These are phyloP conservation scores for Allygus modestus DNA, from an alignment of 2,888 invertebrate genomes.

Conservation along the genomic window DNA sequence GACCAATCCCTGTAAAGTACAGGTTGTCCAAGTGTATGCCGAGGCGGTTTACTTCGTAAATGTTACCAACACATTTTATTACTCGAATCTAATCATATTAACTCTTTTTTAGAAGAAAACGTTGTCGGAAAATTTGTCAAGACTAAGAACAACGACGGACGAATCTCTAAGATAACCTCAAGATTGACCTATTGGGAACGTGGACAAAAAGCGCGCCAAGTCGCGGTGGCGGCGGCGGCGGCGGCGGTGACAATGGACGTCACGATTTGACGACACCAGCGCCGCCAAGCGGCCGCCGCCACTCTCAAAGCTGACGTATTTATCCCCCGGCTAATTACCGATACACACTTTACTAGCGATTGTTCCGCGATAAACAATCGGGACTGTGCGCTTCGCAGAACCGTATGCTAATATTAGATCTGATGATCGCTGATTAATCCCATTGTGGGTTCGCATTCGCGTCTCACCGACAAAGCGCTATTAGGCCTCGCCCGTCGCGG, in stretches of 20 bases:
- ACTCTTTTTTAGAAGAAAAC: too few relatives aligned
- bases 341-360: slow-evolving; percentile 62
- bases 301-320: slow-evolving; percentile 58
- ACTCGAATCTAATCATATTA: too few relatives aligned
- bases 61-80: too few relatives aligned
- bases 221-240: slow-evolving; percentile 13
- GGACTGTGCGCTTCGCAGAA: slow-evolving; percentile 15
- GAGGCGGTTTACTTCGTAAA: too few relatives aligned
- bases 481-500: slow-evolving; percentile 58
- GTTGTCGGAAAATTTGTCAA: too few relatives aligned
- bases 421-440: slow-evolving; percentile 59
- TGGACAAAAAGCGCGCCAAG: slow-evolving; percentile 4
- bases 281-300: not conserved
- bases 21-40: too few relatives aligned
- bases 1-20: too few relatives aligned
- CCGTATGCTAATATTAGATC: slow-evolving; percentile 60
- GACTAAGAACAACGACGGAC: not conserved
- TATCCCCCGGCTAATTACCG: slow-evolving; percentile 60
- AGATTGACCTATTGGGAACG: slow-evolving; percentile 40
- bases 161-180: slow-evolving; percentile 6
- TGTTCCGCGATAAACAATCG: slow-evolving; percentile 60
- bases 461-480: slow-evolving; percentile 59
- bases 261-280: slow-evolving; percentile 37
- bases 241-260: slow-evolving; percentile 43
- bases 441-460: slow-evolving; percentile 51